These are phyloP conservation scores for Nipponacmea schrenckii DNA, from an alignment of 2,888 invertebrate genomes.

Conservation along the genomic window DNA sequence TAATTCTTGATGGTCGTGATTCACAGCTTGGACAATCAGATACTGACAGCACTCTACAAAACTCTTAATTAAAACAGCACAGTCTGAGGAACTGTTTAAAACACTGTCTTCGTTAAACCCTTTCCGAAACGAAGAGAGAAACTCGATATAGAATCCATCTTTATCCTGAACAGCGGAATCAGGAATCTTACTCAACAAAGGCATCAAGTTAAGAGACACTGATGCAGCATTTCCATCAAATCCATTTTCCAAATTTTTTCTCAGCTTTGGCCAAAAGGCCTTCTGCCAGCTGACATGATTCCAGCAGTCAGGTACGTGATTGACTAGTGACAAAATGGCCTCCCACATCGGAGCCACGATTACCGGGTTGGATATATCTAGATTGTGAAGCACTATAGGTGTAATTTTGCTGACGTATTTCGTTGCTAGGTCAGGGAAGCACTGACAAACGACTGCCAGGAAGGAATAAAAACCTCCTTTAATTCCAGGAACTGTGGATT, in stretches of 20 bases:
- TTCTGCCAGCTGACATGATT: constrained; percentile 79
- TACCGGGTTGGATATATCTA: constrained; percentile 78
- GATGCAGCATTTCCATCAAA: constrained; percentile 82
- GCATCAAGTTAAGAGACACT: constrained; percentile 80
- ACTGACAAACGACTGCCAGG: constrained; percentile 74
- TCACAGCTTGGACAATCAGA: constrained; percentile 63
- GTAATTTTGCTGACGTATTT: constrained; percentile 73
- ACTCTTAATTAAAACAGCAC: constrained; percentile 76
- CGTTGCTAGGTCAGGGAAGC: constrained; percentile 71
- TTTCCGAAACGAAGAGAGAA: constrained; percentile 77
- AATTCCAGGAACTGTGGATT: constrained; percentile 47
- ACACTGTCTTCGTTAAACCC: constrained; percentile 77
- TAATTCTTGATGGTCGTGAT: constrained; percentile 17
- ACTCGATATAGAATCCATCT: constrained; percentile 66
- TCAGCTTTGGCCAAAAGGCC: constrained; percentile 79
- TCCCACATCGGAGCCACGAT: constrained; percentile 81
- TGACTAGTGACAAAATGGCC: constrained; percentile 74
- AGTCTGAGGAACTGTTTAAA: constrained; percentile 76
- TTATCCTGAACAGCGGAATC: constrained; percentile 61
- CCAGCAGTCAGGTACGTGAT: constrained; percentile 73
- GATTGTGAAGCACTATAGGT: constrained; percentile 74
- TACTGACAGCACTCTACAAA: constrained; percentile 82
- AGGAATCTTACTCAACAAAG: constrained; percentile 80
- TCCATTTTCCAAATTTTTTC: constrained; percentile 76
- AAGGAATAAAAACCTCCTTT: constrained; percentile 75